Conservation (phyloP, 2,113 vertebrate species). For the Okapia johnstoni region DNA sequence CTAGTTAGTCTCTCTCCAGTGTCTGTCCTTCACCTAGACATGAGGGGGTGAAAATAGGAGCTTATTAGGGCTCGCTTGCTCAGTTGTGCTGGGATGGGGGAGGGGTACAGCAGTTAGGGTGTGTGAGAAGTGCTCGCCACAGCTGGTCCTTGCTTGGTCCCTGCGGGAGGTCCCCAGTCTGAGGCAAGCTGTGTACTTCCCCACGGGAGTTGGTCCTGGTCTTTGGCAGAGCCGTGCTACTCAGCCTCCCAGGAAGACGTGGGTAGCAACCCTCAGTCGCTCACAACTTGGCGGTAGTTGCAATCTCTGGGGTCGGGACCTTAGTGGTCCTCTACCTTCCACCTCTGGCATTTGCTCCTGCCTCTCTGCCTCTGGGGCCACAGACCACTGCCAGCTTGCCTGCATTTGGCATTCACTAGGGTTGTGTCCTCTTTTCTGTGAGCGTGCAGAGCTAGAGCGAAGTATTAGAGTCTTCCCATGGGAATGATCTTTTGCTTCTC, state of each 20-base stretch:
- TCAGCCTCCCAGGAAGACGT: not conserved
- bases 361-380: not conserved
- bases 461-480: not conserved
- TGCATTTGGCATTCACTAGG: not conserved
- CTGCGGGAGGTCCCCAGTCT: not conserved
- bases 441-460: not conserved
- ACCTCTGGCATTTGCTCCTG: not conserved
- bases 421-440: not conserved
- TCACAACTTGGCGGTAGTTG: not conserved
- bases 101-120: not conserved
- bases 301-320: not conserved
- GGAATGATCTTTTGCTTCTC: not conserved
- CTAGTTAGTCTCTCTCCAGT: not conserved
- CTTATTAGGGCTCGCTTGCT: not conserved
- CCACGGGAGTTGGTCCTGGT: not conserved
- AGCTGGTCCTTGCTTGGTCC: not conserved
- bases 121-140: not conserved
- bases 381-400: not conserved
- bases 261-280: not conserved
- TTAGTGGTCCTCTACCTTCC: not conserved
- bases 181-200: not conserved
- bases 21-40: not conserved
- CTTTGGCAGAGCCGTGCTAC: not conserved
- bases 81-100: not conserved
- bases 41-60: not conserved